Conservation (phyloP, 2,113 vertebrate species). For the Mormyrus lacerda region DNA sequence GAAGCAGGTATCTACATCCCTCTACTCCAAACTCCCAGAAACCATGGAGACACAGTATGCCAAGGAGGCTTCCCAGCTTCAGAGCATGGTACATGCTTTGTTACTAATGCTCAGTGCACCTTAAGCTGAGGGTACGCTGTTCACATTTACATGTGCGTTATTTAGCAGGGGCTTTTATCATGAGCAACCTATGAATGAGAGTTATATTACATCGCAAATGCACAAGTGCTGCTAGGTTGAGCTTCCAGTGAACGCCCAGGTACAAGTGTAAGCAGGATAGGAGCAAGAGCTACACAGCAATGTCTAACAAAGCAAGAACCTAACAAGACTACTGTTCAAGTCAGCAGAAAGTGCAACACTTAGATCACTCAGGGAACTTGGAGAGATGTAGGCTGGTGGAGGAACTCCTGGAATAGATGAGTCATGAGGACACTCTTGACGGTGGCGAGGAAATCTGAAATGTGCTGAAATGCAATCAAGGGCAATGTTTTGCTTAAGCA, state of each 20-base stretch:
- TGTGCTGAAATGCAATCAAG: neutral
- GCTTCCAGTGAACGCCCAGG: neutral
- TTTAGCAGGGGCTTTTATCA: neutral
- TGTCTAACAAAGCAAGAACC: neutral
- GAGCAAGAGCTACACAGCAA: neutral
- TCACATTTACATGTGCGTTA: neutral
- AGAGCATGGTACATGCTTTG: constrained; percentile 44
- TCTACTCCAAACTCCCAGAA: constrained; percentile 51
- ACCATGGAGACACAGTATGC: constrained; percentile 49
- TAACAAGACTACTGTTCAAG: neutral
- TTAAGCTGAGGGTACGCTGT: neutral
- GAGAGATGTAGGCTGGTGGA: neutral
- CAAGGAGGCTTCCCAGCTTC: constrained; percentile 52
- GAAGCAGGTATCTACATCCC: constrained; percentile 42
- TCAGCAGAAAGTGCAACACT: neutral
- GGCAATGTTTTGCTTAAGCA: neutral
- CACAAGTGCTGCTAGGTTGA: neutral
- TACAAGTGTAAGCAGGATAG: neutral
- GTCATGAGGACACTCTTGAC: neutral
- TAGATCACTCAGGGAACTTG: neutral
- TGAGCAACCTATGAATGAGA: neutral
- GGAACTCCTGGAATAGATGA: neutral
- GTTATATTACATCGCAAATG: neutral
- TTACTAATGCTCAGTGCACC: neutral
- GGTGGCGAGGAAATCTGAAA: neutral